Base-by-base conservation (phyloP, 2,888 invertebrate genomes). In the Epiblema foenella region DNA sequence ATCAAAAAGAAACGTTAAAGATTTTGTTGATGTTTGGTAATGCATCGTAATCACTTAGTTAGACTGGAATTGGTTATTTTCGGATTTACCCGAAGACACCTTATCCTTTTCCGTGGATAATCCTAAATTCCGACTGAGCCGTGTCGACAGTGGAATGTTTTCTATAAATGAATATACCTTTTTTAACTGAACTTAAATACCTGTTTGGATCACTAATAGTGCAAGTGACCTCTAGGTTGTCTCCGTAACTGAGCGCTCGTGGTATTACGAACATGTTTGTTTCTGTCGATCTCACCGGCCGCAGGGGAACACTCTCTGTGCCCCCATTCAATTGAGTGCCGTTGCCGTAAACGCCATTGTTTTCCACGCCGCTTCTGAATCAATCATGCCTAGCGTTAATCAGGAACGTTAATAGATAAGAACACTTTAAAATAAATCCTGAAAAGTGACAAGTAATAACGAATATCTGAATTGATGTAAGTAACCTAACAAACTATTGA, bases 201-300 rank as follows among this genome's bases (percentile, higher is more conserved):
- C 75, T 75, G 72, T 77, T 73, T 66, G 79, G 81, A 58, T 81
- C 73, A 66, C 69, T 68, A 60, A 81, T 70, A 52, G 58, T 68
- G 15, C 87, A 85, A 24, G 74, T 74, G 57, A 89, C 74, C 46
- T 69, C 76, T 39, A 90, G 80, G 57, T 18, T 70, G 69, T 89
- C 87, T 1, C 77, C 76, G 0, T 60, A 15, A 51, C 77, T 78
- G 12, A 89, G 78, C 75, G 73, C 74, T 73, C 79, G 85, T 60
- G 90, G 90, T 72, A 90, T 71, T 39, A 84, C 51, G 74, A 86
- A 87, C 86, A 89, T 89, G 52, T 79, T 86, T 80, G 85, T 84
- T 62, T 76, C 74, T 64, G 74, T 65, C 67, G 75, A 77, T 68
- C 83, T 70, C 57, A 75, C 68, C 24, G 87, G 86, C 84, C 86